Conservation (phyloP, 2,797 vertebrate species). For the Darevskia mixta region DNA sequence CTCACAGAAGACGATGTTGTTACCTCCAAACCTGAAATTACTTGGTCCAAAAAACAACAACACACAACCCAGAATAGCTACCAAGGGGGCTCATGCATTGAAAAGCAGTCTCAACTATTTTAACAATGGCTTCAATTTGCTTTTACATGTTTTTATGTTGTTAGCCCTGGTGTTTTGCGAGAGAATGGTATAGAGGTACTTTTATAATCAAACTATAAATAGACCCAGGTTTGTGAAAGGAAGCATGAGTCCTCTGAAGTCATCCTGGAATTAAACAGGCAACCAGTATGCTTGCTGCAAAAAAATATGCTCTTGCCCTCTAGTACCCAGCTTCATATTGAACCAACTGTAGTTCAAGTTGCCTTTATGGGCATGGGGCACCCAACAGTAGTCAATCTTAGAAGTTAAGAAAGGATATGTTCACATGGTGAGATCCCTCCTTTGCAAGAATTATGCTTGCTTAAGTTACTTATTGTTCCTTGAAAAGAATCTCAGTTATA, state of each 20-base stretch:
- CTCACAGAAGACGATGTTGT: background rate
- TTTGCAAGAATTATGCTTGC: slow-evolving; percentile 7
- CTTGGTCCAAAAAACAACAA: background rate
- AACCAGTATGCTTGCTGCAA: background rate
- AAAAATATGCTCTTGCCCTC: background rate
- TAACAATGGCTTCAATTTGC: too few relatives aligned
- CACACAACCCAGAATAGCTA: too few relatives aligned
- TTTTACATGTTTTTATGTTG: too few relatives aligned
- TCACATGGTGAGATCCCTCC: background rate
- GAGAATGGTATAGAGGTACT: too few relatives aligned
- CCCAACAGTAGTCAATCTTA: background rate
- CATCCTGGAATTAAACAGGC: background rate
- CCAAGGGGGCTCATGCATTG: too few relatives aligned
- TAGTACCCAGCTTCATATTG: background rate
- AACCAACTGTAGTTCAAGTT: background rate
- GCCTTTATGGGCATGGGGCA: background rate
- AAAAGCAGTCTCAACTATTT: background rate
- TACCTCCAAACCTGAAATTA: background rate
- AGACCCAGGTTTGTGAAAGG: background rate
- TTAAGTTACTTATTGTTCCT: background rate
- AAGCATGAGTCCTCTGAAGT: background rate
- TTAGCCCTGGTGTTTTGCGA: too few relatives aligned
- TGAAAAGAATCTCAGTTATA: background rate
- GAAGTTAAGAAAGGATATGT: background rate
- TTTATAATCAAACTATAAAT: too few relatives aligned